A percentile compares a stretch with the other conserved stretches of the same genome.
phyloP scores from a whole-genome alignment of 2,797 vertebrate species.

The Cuculus canorus region DNA sequence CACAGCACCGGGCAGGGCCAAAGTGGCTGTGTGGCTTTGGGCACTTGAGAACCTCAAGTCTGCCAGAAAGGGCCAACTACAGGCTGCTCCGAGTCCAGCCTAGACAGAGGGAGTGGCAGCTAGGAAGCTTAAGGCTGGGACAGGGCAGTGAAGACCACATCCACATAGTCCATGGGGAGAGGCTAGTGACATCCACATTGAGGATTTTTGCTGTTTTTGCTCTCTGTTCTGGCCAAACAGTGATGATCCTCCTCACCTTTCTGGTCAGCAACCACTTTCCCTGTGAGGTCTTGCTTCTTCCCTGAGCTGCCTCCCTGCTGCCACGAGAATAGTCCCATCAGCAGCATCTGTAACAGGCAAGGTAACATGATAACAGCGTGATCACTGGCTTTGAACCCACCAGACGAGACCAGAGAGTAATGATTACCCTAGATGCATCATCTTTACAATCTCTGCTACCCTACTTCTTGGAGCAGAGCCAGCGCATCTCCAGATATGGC shows the following conservation, averaged over 20 bases:
- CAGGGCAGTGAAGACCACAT: background rate
- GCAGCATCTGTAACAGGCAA: background rate
- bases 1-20: background rate
- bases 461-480: background rate
- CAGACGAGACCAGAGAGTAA: background rate
- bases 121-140: background rate
- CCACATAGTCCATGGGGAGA: background rate
- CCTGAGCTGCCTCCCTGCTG: background rate
- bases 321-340: background rate
- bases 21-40: background rate
- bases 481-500: accelerated
- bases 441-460: background rate
- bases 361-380: accelerated
- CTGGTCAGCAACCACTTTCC: background rate
- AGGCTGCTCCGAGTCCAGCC: background rate
- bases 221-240: accelerated
- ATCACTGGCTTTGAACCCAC: background rate
- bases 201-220: background rate
- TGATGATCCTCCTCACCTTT: background rate
- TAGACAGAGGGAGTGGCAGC: background rate
- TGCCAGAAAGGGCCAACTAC: background rate
- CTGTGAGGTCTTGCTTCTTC: background rate
- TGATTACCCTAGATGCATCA: background rate
- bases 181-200: too few relatives aligned
- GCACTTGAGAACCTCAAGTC: too few relatives aligned